Base-by-base conservation (phyloP, 2,888 invertebrate genomes). In the Spilosoma lubricipeda region DNA sequence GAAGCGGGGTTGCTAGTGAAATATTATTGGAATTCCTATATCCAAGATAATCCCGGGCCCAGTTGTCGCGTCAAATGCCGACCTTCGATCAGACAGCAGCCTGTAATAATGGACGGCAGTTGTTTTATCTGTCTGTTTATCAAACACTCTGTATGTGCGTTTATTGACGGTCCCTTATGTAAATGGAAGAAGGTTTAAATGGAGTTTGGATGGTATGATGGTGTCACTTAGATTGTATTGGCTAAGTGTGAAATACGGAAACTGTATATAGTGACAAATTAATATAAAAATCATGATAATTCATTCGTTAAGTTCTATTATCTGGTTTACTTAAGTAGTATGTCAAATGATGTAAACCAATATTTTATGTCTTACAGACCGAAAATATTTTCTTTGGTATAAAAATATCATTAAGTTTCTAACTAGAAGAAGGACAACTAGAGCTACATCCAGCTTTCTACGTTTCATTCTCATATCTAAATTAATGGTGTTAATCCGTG, bases 1-100 rank as follows among this genome's bases (percentile, higher is more conserved):
- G 81, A 72, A 52, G 80, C 83, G 82, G 82, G 88, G 88, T 80
- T 88, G 80, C 89, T 88, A 90, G 66, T 71, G 90, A 93, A 93
- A 93, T 94, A 93, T 93, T 93, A 93, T 93, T 92, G 93, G 93
- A 92, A 93, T 93, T 93, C 92, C 91, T 90, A 88, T 87, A 90
- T 88, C 90, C 90, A 85, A 88, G 91, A 92, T 92, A 92, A 93
- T 90, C 91, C 89, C 79, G 39, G 86, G 84, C 72, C 83, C 85
- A 86, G 89, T 85, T 87, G 80, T 77, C 77, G 85, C 81, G 81
- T 81, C 90, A 89, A 89, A 91, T 89, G 81, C 88, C 90, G 85
- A 86, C 87, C 88, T 88, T 87, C 86, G 71, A 83, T 86, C 85
- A 80, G 77, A 73, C 64, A 71, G 33, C 67, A 72, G 73, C 77